Evolutionary conservation across 1,140 invertebrate genomes (phyloP).

Genomic region (Andrena cerasifolii): DNA sequence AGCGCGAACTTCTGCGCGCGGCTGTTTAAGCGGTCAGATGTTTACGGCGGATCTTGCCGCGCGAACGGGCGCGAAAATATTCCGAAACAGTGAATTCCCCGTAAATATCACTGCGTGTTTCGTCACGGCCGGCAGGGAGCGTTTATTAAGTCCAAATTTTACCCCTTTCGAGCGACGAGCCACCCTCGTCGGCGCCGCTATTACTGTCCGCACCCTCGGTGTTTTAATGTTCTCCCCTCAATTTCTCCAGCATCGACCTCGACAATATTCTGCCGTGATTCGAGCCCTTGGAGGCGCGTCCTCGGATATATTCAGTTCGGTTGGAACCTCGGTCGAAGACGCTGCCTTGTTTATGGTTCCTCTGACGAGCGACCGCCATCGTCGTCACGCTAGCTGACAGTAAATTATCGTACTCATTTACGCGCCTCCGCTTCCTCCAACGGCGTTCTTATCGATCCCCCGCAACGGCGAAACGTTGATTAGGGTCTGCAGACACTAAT

Average conservation of each 20-base stretch:
- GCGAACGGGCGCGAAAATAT: background rate
- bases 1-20: background rate
- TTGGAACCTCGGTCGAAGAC: constrained; percentile 42
- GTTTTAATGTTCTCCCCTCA: constrained; percentile 73
- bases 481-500: background rate
- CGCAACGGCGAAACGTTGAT: background rate
- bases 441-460: constrained; percentile 60
- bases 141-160: constrained; percentile 69
- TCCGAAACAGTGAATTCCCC: background rate
- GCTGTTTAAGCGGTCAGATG: no score
- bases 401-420: constrained; percentile 59
- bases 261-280: constrained; percentile 67
- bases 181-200: constrained; percentile 70
- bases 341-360: background rate
- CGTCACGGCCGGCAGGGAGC: constrained; percentile 43
- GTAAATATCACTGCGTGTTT: constrained; percentile 40
- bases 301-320: constrained; percentile 51
- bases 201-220: constrained; percentile 72
- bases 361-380: no score
- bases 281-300: constrained; percentile 63
- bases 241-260: constrained; percentile 69
- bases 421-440: constrained; percentile 20
- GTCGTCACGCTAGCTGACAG: constrained; percentile 34
- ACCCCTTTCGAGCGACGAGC: constrained; percentile 63
- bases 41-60: no score